phyloP scores from a whole-genome alignment of 2,888 invertebrate species.

The Spodoptera exigua region DNA sequence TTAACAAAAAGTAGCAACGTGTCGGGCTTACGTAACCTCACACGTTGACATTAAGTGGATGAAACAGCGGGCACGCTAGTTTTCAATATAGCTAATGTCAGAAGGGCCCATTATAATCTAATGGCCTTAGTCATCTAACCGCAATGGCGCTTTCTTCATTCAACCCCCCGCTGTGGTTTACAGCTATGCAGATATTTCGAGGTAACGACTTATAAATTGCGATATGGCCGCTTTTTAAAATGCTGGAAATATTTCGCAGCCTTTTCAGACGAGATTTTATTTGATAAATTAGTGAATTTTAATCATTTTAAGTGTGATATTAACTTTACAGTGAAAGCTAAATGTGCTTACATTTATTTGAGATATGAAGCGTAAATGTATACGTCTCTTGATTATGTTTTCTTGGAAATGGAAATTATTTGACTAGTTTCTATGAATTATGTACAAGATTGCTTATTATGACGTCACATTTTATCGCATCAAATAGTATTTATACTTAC shows the following conservation, averaged over 20 bases:
- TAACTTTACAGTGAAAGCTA: too few relatives aligned
- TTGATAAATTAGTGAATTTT: conserved; percentile 16
- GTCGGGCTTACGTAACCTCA: conserved; percentile 35
- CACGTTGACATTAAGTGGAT: conserved; percentile 58
- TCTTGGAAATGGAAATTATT: too few relatives aligned
- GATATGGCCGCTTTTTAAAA: conserved; percentile 29
- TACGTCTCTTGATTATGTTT: too few relatives aligned
- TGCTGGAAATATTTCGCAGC: conserved; percentile 19
- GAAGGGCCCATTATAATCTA: conserved; percentile 61
- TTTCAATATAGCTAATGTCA: conserved; percentile 61
- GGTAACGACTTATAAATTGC: conserved; percentile 50
- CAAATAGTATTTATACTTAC: too few relatives aligned
- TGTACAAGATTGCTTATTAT: too few relatives aligned
- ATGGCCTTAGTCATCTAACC: conserved; percentile 78
- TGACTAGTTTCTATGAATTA: too few relatives aligned
- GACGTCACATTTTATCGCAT: too few relatives aligned
- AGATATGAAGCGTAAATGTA: too few relatives aligned
- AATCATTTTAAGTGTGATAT: conserved; percentile 15
- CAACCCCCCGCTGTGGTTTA: conserved; percentile 49
- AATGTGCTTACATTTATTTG: too few relatives aligned
- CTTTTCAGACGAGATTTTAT: background rate
- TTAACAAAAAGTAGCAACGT: conserved; percentile 21
- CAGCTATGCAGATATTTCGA: conserved; percentile 63
- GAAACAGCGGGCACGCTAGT: conserved; percentile 53
- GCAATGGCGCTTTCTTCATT: conserved; percentile 77